A percentile compares a stretch with the other conserved stretches of the same genome.
Conservation (phyloP, 2,888 invertebrate genomes). For the Rhopalosiphum nymphaeae region DNA sequence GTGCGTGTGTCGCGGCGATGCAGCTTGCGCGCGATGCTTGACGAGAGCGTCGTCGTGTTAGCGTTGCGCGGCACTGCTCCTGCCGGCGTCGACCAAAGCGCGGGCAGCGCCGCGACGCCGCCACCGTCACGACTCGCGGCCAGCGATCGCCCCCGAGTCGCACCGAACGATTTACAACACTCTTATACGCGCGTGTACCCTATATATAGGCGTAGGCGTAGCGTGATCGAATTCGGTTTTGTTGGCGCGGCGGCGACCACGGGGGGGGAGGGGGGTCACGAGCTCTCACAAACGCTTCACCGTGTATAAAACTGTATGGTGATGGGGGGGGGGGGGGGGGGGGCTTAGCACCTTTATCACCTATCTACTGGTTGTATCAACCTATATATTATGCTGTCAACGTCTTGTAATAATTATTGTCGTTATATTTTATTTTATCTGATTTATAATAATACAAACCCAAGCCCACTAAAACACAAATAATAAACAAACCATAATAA, state of each 20-base stretch:
- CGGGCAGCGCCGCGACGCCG: conserved; percentile 44
- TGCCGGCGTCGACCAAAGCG: conserved; percentile 31
- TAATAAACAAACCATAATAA: too few species aligned
- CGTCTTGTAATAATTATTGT: background rate
- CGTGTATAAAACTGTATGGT: background rate
- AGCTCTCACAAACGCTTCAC: background rate
- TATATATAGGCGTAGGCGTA: background rate
- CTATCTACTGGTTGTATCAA: background rate
- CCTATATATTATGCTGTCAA: background rate
- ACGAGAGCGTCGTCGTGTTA: conserved; percentile 58
- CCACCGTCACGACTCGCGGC: background rate
- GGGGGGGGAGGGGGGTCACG: background rate
- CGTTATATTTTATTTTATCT: background rate
- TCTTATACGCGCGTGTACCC: background rate
- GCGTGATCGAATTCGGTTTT: background rate
- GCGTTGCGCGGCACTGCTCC: conserved; percentile 55
- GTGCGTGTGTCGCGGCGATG: background rate
- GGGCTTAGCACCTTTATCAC: background rate
- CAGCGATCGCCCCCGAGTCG: conserved; percentile 49
- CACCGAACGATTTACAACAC: conserved; percentile 24
- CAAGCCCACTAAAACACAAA: too few species aligned
- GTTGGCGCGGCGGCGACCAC: background rate
- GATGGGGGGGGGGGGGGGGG: background rate
- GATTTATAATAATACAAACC: background rate
- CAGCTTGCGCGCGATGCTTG: background rate